Base-by-base conservation (phyloP, 2,797 vertebrate species). In the Tolypeutes matacus region DNA sequence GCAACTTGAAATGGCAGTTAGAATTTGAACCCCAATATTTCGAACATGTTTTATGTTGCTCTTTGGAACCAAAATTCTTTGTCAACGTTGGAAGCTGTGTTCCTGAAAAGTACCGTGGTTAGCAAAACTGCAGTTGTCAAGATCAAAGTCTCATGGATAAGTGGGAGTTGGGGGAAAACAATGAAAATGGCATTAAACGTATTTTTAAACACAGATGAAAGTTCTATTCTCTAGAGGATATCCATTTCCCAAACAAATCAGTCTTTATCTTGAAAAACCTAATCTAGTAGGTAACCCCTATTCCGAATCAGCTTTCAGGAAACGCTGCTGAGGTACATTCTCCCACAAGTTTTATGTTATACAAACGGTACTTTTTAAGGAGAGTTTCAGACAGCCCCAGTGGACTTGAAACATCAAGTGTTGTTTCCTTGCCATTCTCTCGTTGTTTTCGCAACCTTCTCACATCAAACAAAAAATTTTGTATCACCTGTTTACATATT, bases 231-330 rank as follows among this genome's bases (percentile, higher is more conserved):
- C 78, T 65, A 60, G 73, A 93, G 49, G 5, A n/a, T 69, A 67
- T 93, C 89, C 72, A 36, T 92, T 95, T 96, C 93, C 69, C 85
- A 85, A 69, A 81, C 89, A 95, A 82, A 65, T 81, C 72, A 49
- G 69, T 75, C 86, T 95, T 96, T 96, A 76, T 91, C 93, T 95
- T 91, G 75, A 86, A 87, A 91, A 82, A 78, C 65, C 86, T 86
- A 64, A 89, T 93, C 60, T 72, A 60, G 62, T 75, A 51, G 73
- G 46, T 94, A 75, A 92, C 72, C 58, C 36, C 34, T 93, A 4
- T 67, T 72, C 87, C 92, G 36, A 78, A 53, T 90, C 36, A 60
- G 72, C 89, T 82, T 67, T 96, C 85, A 85, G 73, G 72, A 93
- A 70, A 56, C 34, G 29, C n/a, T 27, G 3, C 51, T 9, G 17